phyloP scores from a whole-genome alignment of 1,140 invertebrate species.

The Lepidostoma basale region DNA sequence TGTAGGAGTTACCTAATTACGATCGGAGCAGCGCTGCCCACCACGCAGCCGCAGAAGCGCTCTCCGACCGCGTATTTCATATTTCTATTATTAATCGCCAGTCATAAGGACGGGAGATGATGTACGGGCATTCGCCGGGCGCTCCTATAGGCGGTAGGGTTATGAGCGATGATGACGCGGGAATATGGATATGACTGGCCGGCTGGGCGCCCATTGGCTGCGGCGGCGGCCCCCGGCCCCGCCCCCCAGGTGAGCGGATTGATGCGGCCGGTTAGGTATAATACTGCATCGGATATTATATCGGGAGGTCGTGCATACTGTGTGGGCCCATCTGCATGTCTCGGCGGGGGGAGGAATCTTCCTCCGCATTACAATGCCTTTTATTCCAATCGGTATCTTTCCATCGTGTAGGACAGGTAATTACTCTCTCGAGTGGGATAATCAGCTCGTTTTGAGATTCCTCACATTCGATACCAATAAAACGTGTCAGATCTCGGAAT shows the following conservation, averaged over 20 bases:
- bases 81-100: constrained; percentile 39
- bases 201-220: constrained; percentile 32
- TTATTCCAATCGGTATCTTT: no score
- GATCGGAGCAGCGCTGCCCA: not conserved
- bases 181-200: constrained; percentile 40
- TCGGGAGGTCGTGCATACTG: constrained; percentile 31
- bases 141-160: constrained; percentile 33
- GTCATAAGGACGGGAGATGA: constrained; percentile 28
- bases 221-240: constrained; percentile 12
- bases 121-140: not conserved
- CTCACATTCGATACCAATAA: no score
- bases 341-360: not conserved
- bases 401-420: no score
- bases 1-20: constrained; percentile 28
- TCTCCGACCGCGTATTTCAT: constrained; percentile 2
- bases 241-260: constrained; percentile 37
- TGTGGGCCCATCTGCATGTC: constrained; percentile 36
- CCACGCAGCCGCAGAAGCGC: not conserved
- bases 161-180: constrained; percentile 41
- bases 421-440: no score
- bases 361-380: no score
- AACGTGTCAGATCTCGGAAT: no score
- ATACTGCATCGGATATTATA: constrained; percentile 34
- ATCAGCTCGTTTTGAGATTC: no score
- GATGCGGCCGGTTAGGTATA: constrained; percentile 10